These are phyloP conservation scores for Acipenser ruthenus DNA, from an alignment of 2,797 vertebrate genomes.

Conservation along the genomic window DNA sequence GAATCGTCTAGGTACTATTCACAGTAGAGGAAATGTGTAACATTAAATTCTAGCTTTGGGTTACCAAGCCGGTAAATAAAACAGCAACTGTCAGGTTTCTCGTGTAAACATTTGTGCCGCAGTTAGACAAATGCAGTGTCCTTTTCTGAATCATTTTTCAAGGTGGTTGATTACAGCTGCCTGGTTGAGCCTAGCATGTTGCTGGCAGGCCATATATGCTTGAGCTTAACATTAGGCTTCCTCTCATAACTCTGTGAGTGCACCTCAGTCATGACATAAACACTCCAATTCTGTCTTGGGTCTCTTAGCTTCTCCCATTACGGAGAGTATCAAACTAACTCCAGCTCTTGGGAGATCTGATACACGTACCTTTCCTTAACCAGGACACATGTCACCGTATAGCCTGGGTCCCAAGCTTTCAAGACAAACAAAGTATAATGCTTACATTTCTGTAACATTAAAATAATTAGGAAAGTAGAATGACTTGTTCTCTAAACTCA, in stretches of 20 bases:
- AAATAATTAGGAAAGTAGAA: slow-evolving; percentile 62
- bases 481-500: slow-evolving; percentile 19
- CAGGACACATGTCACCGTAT: background rate
- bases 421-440: slow-evolving; percentile 29
- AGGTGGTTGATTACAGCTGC: slow-evolving; percentile 16
- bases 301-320: background rate
- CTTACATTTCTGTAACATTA: slow-evolving; percentile 51
- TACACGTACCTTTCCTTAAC: slow-evolving; percentile 1
- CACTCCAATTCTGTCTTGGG: too few relatives aligned
- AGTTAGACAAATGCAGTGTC: slow-evolving; percentile 49
- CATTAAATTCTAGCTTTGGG: slow-evolving; percentile 92
- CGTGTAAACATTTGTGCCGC: slow-evolving; percentile 43
- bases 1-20: slow-evolving; percentile 68
- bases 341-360: background rate
- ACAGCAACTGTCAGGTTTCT: slow-evolving; percentile 52
- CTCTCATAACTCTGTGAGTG: too few relatives aligned
- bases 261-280: too few relatives aligned
- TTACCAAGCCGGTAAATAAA: slow-evolving; percentile 76
- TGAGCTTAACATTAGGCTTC: background rate
- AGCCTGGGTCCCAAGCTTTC: slow-evolving; percentile 6
- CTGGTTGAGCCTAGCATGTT: slow-evolving; percentile 14
- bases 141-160: slow-evolving; percentile 49
- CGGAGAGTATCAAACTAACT: slow-evolving; percentile 2
- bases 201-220: background rate
- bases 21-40: slow-evolving; percentile 76